These are phyloP conservation scores for Dissostichus mawsoni DNA, from an alignment of 2,113 vertebrate genomes.

Conservation along the genomic window DNA sequence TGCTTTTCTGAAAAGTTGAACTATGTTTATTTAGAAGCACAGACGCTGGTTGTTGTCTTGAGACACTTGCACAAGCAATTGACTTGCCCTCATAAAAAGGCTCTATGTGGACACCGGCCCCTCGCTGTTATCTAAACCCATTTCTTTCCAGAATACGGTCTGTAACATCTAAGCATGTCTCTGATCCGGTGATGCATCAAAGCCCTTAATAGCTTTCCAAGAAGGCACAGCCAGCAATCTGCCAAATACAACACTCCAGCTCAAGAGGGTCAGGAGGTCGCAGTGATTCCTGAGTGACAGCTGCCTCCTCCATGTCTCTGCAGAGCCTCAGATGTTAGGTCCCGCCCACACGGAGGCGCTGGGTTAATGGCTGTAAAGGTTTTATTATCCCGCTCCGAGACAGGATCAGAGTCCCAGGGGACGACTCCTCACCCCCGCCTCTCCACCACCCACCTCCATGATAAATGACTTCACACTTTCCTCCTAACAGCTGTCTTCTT, in stretches of 20 bases:
- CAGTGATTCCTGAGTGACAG: slow-evolving; percentile 56
- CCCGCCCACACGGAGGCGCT: slow-evolving; percentile 55
- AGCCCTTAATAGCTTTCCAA: slow-evolving; percentile 30
- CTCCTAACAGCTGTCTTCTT: slow-evolving; percentile 63
- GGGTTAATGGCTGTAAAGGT: slow-evolving; percentile 64
- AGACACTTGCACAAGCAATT: no score
- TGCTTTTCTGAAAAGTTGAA: no score
- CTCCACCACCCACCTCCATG: slow-evolving; percentile 44
- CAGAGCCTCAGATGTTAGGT: slow-evolving; percentile 32
- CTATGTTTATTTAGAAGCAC: no score
- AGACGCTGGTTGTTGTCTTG: no score
- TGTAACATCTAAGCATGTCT: neutral
- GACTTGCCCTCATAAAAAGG: no score
- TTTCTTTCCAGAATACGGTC: neutral
- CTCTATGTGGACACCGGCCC: no score
- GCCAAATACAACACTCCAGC: slow-evolving; percentile 50
- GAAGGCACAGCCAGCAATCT: slow-evolving; percentile 41
- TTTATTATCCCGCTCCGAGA: slow-evolving; percentile 70
- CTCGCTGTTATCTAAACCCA: neutral
- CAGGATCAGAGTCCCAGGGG: slow-evolving; percentile 67
- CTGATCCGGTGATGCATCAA: slow-evolving; percentile 6
- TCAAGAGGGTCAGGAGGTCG: slow-evolving; percentile 51
- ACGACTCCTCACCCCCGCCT: slow-evolving; percentile 45
- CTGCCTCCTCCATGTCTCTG: neutral
- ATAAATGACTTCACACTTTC: slow-evolving; percentile 69